Base-by-base conservation (phyloP, 2,113 vertebrate species). In the Dascyllus trimaculatus region DNA sequence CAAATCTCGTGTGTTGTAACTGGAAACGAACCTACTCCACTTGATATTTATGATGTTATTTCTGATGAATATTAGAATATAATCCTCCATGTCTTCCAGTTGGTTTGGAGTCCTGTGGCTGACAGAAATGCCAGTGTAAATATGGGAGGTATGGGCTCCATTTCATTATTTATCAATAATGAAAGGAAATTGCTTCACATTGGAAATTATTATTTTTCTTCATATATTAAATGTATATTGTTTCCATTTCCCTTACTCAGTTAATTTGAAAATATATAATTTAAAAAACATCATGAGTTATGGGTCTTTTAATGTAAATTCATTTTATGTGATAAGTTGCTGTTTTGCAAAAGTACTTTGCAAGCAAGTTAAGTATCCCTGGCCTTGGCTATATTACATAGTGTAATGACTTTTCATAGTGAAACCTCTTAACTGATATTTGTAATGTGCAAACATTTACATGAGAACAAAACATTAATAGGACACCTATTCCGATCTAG, bases 1-100 rank as follows among this genome's bases (percentile, higher is more conserved):
- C 69, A 87, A 83, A 85, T 86, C 56, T 65, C 2, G 5, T 75
- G 69, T 75, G 78, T 63, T 80, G 68, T 85, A 78, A 77, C 64
- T 76, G 80, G 46, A 78, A 85, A 74, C 40, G 49, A 85, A 81
- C 54, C 58, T 59, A 25, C 49, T 68, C 14, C 59, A 52, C 21
- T 70, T 25, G 21, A 69, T 61, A 46, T 75, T 75, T 77, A 53
- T 75, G 65, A 80, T 78, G 68, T 81, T 71, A 75, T 24, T 67
- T 79, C 52, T 62, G 57, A 11, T 63, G 40, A 71, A 58, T 67
- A 72, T 70, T 52, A 67, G 32, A 80, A 69, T 54, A 62, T 78
- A 76, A 84, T 40, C 72, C 62, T 45, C 14, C 17, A 11, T 57
- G 52, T 71, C 22, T 69, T 75, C 43, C 58, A 72, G 56, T 64